These are phyloP conservation scores for Cerastis leucographa DNA, from an alignment of 2,888 invertebrate species.

Conservation along the genomic window DNA sequence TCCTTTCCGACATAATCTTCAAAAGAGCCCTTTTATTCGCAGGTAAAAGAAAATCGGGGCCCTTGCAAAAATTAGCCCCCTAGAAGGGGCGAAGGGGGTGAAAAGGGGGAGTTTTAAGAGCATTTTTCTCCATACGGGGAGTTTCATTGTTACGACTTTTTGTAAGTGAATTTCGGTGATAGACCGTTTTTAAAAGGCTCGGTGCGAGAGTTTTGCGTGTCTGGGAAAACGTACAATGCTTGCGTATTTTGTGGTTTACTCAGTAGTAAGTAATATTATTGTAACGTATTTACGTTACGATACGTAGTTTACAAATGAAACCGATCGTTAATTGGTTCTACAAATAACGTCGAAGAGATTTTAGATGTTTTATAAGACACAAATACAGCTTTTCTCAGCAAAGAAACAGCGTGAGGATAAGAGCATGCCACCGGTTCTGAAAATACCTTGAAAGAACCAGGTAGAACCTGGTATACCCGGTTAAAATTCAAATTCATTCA, in stretches of 20 bases:
- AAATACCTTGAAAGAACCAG: no score
- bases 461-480: no score
- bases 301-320: background rate
- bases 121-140: constrained; percentile 82
- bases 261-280: no score
- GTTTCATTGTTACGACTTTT: constrained; percentile 81
- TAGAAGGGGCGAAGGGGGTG: constrained; percentile 61
- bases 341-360: no score
- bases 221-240: constrained; percentile 1
- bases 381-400: no score
- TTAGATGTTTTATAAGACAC: no score
- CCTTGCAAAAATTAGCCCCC: constrained; percentile 86
- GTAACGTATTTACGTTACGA: no score
- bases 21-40: constrained; percentile 73
- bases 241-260: background rate
- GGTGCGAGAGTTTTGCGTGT: constrained; percentile 8
- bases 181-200: constrained; percentile 62
- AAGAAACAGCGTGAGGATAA: no score
- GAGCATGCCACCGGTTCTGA: no score
- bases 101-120: constrained; percentile 70
- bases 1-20: constrained; percentile 75
- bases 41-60: constrained; percentile 86
- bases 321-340: no score
- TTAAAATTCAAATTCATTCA: no score
- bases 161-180: constrained; percentile 86